Evolutionary conservation across 2,797 vertebrate species (phyloP), one percentile per base, ranked within the genome.

Genomic region (Dryobates pubescens): DNA sequence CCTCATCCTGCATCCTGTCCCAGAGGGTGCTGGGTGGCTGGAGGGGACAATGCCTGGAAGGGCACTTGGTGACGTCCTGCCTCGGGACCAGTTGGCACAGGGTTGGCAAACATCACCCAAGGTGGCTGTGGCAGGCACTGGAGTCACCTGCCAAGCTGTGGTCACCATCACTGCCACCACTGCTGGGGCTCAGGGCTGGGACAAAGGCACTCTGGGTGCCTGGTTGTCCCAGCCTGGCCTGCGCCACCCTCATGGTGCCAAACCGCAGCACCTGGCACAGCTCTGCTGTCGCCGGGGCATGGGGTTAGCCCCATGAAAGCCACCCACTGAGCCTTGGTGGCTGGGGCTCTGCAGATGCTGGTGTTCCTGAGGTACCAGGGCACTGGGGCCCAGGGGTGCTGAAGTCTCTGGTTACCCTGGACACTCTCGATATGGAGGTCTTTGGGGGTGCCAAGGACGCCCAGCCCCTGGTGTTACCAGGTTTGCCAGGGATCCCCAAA

Each of bases 81-180:
- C 27, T 34, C 0, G 1, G 34, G 26, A 34, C 70, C 65, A 24
- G 34, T 32, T 88, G 83, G 83, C 83, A 91, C 63, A 18, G 30
- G 0, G 7, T 7, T n/a, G 65, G 51, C 51, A 94, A 86, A 83
- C 27, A 18, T 4, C 0, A 0, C 17, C 1, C 11, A 29, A 56
- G 13, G 30, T 2, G 20, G n/a, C 72, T 0, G 0, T 1, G 26
- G 22, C 61, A 59, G 61, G 68, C 53, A 63, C 36, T 0, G 0
- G 36, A 3, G 34, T 81, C 26, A n/a, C 51, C 41, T 72, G 71
- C 12, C 49, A 2, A 6, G 23, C 49, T 64, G 77, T 2, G 1
- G 45, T 49, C 76, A 53, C 88, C 2, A 12, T 11, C 30, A 54
- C 45, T 32, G 54, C 17, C 12, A 7, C 30, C 41, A 27, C 61